Conservation (phyloP, 1,140 invertebrate genomes). For the Capitella teleta region DNA sequence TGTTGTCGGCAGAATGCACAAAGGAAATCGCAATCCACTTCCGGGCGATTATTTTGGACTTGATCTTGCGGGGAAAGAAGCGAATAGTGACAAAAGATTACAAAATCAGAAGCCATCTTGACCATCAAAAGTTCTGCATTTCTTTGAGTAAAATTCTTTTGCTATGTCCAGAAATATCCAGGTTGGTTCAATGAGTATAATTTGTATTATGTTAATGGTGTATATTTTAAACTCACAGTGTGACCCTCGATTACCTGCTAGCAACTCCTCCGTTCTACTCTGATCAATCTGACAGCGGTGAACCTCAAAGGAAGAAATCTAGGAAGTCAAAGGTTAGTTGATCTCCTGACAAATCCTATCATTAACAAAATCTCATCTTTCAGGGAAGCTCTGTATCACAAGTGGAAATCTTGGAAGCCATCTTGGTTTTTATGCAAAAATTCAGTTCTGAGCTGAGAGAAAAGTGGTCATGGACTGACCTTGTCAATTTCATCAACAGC, state of each 20-base stretch:
- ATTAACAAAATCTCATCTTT: background rate
- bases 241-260: background rate
- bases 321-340: background rate
- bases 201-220: background rate
- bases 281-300: background rate
- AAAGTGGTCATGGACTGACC: background rate
- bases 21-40: background rate
- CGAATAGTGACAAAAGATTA: background rate
- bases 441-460: background rate
- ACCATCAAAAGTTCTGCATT: background rate
- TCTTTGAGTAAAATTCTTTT: background rate
- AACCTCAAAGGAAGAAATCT: background rate
- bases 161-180: background rate
- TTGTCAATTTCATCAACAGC: background rate
- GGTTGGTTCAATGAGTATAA: background rate
- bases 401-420: background rate
- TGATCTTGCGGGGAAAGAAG: background rate
- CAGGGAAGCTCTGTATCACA: background rate
- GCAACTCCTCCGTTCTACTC: background rate
- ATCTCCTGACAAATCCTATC: background rate
- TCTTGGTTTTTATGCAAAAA: background rate
- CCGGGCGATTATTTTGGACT: background rate
- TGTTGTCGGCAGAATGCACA: background rate
- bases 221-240: background rate
- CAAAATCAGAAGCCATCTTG: background rate